Evolutionary conservation across 2,888 invertebrate species (phyloP).

Genomic region (Quadroppia sp.): DNA sequence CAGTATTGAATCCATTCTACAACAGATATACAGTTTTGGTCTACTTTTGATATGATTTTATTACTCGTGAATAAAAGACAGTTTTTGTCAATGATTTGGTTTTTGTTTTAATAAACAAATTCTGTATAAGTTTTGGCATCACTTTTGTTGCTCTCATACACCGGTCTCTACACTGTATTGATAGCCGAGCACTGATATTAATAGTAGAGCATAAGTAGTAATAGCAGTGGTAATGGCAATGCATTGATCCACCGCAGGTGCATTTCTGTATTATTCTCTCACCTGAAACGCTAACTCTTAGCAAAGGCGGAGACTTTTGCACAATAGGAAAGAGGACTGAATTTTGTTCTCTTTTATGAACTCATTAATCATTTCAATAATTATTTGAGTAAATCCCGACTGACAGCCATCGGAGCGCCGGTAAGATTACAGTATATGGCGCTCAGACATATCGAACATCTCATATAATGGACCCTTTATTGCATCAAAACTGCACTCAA

Average conservation of each 20-base stretch:
- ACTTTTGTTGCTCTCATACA: too few relatives aligned
- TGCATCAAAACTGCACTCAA: neutral
- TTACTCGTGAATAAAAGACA: too few relatives aligned
- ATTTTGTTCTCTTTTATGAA: neutral
- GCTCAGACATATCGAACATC: neutral
- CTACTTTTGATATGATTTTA: too few relatives aligned
- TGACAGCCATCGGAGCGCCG: neutral
- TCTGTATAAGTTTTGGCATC: too few relatives aligned
- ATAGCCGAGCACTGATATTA: neutral
- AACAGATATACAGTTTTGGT: too few relatives aligned
- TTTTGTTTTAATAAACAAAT: too few relatives aligned
- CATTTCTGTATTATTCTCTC: conserved; percentile 4
- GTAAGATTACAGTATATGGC: conserved; percentile 13
- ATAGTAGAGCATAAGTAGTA: neutral
- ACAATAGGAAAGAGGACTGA: neutral
- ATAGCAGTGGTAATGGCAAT: neutral
- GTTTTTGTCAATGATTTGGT: too few relatives aligned
- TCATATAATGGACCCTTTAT: neutral
- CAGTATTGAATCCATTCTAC: too few relatives aligned
- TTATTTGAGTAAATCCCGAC: conserved; percentile 15
- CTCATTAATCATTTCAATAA: conserved; percentile 28
- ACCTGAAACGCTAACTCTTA: conserved; percentile 18
- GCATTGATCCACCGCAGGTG: conserved; percentile 18
- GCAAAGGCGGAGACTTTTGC: conserved; percentile 10
- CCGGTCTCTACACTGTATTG: too few relatives aligned